A percentile compares a stretch with the other conserved stretches of the same genome.
Conservation (phyloP, 2,797 vertebrate genomes). For the Lemur catta region DNA sequence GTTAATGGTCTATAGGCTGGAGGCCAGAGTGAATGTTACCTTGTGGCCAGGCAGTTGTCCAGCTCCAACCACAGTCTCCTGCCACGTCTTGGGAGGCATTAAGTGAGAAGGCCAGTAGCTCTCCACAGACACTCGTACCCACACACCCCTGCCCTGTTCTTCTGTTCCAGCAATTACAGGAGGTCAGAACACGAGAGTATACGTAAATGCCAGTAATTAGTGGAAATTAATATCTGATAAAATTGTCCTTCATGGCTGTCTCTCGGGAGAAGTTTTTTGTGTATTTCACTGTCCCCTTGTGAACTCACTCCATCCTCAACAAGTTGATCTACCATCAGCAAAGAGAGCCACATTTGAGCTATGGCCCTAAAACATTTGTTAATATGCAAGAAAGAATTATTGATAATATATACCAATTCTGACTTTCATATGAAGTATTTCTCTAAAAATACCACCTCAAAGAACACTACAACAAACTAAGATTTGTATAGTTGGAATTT, state of each 20-base stretch:
- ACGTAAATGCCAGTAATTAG: background rate
- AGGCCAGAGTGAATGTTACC: background rate
- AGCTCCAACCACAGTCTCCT: background rate
- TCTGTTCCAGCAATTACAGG: background rate
- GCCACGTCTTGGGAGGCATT: background rate
- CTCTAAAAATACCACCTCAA: background rate
- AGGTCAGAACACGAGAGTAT: background rate
- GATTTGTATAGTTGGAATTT: background rate
- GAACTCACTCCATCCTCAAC: background rate
- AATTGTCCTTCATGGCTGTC: background rate
- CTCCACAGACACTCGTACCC: background rate
- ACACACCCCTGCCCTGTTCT: background rate
- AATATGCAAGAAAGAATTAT: background rate
- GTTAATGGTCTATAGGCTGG: background rate
- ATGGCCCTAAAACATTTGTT: background rate
- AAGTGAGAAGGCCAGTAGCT: background rate
- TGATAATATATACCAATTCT: background rate
- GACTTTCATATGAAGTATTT: slow-evolving; percentile 1
- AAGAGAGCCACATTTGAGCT: background rate
- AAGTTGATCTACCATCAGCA: background rate
- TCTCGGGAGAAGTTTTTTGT: background rate
- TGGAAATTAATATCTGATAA: background rate
- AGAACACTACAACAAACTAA: background rate
- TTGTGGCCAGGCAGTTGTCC: background rate
- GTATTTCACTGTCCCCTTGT: background rate